These are phyloP conservation scores for Lamellibrachia luymesi DNA, from an alignment of 1,140 invertebrate species.

Conservation along the genomic window DNA sequence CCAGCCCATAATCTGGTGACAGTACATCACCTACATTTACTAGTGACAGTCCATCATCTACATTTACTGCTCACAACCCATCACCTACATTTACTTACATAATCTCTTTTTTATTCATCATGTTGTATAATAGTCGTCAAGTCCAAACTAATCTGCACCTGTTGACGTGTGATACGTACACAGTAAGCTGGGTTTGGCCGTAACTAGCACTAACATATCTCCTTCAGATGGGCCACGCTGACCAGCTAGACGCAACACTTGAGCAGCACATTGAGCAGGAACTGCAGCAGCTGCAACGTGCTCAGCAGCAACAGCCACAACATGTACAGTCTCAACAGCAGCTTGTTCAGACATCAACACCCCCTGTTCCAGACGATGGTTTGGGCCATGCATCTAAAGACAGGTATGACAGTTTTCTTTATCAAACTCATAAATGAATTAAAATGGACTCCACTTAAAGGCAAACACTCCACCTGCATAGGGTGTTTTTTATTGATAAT, in stretches of 20 bases:
- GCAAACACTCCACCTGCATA: too few species aligned
- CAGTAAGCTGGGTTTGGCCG: background rate
- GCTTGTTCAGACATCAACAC: conserved; percentile 11
- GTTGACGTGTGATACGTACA: background rate
- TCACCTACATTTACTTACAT: background rate
- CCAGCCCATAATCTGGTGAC: background rate
- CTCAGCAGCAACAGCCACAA: conserved; percentile 13
- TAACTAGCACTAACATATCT: background rate
- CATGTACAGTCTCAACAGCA: background rate
- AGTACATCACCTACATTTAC: background rate
- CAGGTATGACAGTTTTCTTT: background rate
- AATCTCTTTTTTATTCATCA: background rate
- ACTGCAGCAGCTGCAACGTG: conserved; percentile 26
- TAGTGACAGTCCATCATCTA: background rate
- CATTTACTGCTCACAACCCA: background rate
- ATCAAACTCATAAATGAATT: background rate
- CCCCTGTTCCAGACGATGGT: background rate
- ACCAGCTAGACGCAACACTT: conserved; percentile 12
- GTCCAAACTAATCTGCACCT: background rate
- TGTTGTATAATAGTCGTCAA: background rate
- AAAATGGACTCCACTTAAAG: too few species aligned
- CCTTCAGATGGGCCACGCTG: background rate
- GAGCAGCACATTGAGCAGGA: conserved; percentile 32
- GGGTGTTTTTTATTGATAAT: too few species aligned
- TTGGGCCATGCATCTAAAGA: background rate